Evolutionary conservation across 2,113 vertebrate genomes (phyloP).

Genomic region (Neoarius graeffei): DNA sequence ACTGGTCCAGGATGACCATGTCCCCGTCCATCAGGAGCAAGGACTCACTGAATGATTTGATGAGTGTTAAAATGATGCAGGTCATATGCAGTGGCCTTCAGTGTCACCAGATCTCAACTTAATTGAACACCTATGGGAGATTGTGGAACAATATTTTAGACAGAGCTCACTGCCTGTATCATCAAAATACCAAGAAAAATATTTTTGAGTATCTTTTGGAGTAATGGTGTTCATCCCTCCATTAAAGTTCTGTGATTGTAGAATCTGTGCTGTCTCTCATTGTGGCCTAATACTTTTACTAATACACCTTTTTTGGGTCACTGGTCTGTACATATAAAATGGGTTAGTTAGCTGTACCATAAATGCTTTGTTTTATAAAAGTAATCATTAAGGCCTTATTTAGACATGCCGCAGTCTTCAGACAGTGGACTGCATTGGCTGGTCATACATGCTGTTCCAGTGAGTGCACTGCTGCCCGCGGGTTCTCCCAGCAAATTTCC

Average conservation of each 20-base stretch:
- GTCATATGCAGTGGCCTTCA: background rate
- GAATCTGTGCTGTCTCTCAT: background rate
- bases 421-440: too few species aligned
- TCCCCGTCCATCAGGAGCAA: background rate
- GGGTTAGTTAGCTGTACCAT: background rate
- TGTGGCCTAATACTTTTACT: background rate
- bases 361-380: background rate
- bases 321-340: background rate
- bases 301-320: background rate
- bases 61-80: background rate
- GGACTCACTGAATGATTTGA: background rate
- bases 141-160: background rate
- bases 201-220: background rate
- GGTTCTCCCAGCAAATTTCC: too few species aligned
- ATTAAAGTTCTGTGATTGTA: background rate
- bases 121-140: background rate
- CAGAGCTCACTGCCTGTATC: background rate
- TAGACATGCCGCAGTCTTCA: too few species aligned
- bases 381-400: too few species aligned
- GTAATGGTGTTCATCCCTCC: background rate
- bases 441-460: too few species aligned
- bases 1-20: background rate
- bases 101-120: background rate
- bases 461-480: too few species aligned
- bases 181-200: background rate